Conservation (phyloP, 2,113 vertebrate species). For the Herpailurus yagouaroundi region DNA sequence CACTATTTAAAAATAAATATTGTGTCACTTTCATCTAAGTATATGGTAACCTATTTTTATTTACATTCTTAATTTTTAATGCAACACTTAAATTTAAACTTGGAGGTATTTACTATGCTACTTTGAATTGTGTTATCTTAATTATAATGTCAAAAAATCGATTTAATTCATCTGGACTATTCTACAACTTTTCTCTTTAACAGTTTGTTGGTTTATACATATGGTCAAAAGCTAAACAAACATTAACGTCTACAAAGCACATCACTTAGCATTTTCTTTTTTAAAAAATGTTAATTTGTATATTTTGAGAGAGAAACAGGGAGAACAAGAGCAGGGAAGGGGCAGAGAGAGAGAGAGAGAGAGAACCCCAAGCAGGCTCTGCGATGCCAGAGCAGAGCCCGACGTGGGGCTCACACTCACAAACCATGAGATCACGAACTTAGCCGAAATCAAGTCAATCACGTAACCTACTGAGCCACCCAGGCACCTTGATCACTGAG, state of each 20-base stretch:
- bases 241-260: not conserved
- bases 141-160: not conserved
- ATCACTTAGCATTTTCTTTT: not conserved
- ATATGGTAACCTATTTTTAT: not conserved
- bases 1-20: not conserved
- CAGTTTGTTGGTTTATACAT: not conserved
- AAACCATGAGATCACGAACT: not conserved
- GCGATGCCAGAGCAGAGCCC: not conserved
- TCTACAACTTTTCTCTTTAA: not conserved
- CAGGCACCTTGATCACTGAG: not conserved
- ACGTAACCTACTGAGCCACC: not conserved
- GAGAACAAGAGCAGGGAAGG: too few relatives aligned
- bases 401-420: not conserved
- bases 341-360: not conserved
- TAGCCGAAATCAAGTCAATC: not conserved
- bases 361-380: not conserved
- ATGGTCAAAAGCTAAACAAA: not conserved
- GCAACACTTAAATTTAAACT: not conserved
- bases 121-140: not conserved
- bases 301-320: too few relatives aligned
- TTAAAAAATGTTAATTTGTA: too few relatives aligned
- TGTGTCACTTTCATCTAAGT: not conserved
- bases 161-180: not conserved
- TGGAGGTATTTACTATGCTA: not conserved
- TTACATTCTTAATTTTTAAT: not conserved